These are phyloP conservation scores for Zalophus californianus DNA, from an alignment of 2,797 vertebrate species.

Conservation along the genomic window DNA sequence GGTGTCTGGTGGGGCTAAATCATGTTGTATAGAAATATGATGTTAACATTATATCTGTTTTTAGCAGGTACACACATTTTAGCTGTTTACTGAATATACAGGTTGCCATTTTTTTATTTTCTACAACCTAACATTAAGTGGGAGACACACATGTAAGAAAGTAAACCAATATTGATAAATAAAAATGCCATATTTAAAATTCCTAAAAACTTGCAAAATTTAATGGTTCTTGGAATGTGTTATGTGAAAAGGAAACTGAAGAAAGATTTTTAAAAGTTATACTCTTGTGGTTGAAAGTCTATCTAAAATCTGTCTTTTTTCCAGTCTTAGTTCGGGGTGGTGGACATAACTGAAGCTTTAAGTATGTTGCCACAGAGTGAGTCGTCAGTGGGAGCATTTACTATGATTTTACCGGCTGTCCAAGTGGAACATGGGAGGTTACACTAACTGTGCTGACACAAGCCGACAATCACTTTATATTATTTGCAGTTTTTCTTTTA, in stretches of 20 bases:
- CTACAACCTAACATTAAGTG: background rate
- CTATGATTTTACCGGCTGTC: background rate
- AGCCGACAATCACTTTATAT: background rate
- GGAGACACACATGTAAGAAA: background rate
- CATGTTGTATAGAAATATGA: background rate
- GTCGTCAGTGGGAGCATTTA: background rate
- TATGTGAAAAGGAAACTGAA: background rate
- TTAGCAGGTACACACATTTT: background rate
- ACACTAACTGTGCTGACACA: background rate
- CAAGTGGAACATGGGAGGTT: background rate
- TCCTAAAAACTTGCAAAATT: background rate
- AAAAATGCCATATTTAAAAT: slow-evolving; percentile 10
- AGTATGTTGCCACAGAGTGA: background rate
- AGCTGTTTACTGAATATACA: slow-evolving; percentile 1
- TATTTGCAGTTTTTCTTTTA: slow-evolving; percentile 22
- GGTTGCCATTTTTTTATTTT: slow-evolving; percentile 31
- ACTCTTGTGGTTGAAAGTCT: background rate
- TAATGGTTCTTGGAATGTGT: background rate
- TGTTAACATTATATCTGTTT: background rate
- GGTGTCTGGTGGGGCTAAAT: background rate
- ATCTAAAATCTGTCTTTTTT: background rate
- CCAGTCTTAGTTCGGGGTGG: background rate
- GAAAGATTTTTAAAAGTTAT: background rate
- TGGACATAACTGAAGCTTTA: background rate
- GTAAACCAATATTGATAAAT: background rate